Percentiles rank a stretch among this genome's conserved stretches.
Evolutionary conservation across 2,888 invertebrate genomes (phyloP).

Genomic region (Andrena trimmerana): DNA sequence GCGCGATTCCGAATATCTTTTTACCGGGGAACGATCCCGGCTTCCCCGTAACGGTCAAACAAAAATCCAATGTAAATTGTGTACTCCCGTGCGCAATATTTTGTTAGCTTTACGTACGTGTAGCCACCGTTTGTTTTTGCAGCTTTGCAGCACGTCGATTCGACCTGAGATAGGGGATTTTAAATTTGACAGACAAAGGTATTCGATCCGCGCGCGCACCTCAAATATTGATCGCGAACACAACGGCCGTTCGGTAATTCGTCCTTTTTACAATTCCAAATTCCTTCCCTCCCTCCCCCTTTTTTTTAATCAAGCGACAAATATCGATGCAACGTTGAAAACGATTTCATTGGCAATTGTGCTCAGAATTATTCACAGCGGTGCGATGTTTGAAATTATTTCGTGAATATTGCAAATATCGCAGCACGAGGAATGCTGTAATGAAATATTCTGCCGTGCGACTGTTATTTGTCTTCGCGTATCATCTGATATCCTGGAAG

Average conservation of each 20-base stretch:
- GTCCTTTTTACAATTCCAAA: constrained; percentile 6
- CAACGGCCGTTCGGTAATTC: not conserved
- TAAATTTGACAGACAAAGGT: not conserved
- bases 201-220: not conserved
- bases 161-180: constrained; percentile 14
- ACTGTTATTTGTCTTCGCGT: not conserved
- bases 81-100: constrained; percentile 24
- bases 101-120: constrained; percentile 26
- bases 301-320: not conserved
- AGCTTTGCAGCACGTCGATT: constrained; percentile 20
- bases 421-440: not conserved
- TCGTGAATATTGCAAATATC: constrained; percentile 8
- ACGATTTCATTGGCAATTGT: constrained; percentile 13
- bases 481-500: not conserved
- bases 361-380: constrained; percentile 19
- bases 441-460: not conserved
- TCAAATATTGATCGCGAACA: not conserved
- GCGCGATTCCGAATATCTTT: constrained; percentile 35
- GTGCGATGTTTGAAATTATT: constrained; percentile 11
- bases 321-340: constrained; percentile 3
- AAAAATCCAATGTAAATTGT: constrained; percentile 42
- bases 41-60: constrained; percentile 31
- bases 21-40: constrained; percentile 10
- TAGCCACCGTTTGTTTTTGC: constrained; percentile 25
- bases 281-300: not conserved